Evolutionary conservation across 2,797 vertebrate species (phyloP), one percentile per base, ranked within the genome.

Genomic region (Bryconaethiops microstoma): DNA sequence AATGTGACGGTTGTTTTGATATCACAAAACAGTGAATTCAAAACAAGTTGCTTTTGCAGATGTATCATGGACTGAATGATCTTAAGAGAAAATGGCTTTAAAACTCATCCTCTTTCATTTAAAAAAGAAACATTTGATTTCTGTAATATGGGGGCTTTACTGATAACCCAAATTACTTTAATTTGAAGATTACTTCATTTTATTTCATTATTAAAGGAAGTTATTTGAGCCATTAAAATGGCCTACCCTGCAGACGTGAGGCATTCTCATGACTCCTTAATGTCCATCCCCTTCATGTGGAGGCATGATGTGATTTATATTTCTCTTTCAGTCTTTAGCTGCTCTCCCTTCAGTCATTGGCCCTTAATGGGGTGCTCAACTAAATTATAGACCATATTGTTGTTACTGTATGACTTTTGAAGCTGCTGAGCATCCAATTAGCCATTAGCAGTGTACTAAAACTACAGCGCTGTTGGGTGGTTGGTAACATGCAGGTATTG

Each of bases 361-460:
- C 65, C 25, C 62, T 17, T 80, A 80, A 83, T 83, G 73, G 50
- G 73, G 48, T 40, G 59, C 57, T 83, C 74, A 78, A 54, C 57
- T 79, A 76, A 83, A 70, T 75, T 79, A 79, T 64, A 75, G 55
- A 64, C 64, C 69, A 25, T 72, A 64, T 39, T 72, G 82, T 59
- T 83, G 78, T 74, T 74, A 74, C 23, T 73, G 50, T 62, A 67
- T 19, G 0, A 35, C 9, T 77, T 35, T 59, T 64, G 72, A 63
- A 59, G 74, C 62, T 64, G 57, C 35, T 35, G 45, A 25, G 59
- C 69, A 29, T 83, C 77, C 25, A 64, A 72, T 83, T 79, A 76
- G 73, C 52, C 10, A 17, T 79, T 64, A 76, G 74, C 55, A 67
- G 60, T 74, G 63, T 4, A 8, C 59, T 48, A 35, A 40, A 74